Percentiles rank a stretch among this genome's conserved stretches.
These are phyloP conservation scores for Eulithis prunata DNA, from an alignment of 2,888 invertebrate species.

Conservation along the genomic window DNA sequence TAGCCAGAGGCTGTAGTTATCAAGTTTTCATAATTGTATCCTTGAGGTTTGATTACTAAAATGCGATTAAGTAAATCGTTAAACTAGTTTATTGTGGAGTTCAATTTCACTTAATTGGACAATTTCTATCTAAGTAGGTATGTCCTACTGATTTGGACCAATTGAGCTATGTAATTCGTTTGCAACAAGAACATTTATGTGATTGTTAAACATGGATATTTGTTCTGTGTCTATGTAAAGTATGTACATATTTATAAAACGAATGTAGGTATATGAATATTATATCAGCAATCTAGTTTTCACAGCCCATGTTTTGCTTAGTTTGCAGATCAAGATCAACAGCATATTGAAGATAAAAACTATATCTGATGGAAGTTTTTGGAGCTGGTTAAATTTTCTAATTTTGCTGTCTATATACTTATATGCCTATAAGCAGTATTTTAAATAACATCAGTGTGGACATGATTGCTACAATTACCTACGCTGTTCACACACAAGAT, in stretches of 20 bases:
- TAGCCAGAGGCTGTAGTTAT: constrained; percentile 29
- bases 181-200: too few species aligned
- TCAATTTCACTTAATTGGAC: too few species aligned
- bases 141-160: too few species aligned
- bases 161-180: too few species aligned
- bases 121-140: too few species aligned
- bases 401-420: background rate
- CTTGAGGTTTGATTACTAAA: background rate
- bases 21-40: background rate
- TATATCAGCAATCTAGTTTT: too few species aligned
- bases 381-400: constrained; percentile 5
- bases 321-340: constrained; percentile 5
- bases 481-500: constrained; percentile 70
- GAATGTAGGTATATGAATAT: too few species aligned
- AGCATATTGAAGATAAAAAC: constrained; percentile 2
- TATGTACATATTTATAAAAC: too few species aligned
- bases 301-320: too few species aligned
- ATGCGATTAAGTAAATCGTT: background rate
- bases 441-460: constrained; percentile 35
- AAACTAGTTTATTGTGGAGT: too few species aligned
- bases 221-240: too few species aligned
- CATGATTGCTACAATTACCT: constrained; percentile 55
- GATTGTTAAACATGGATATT: too few species aligned
- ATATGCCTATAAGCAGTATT: constrained; percentile 16
- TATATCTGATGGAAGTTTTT: background rate